Evolutionary conservation across 2,888 invertebrate species (phyloP).

Genomic region (Cephus pulcher): DNA sequence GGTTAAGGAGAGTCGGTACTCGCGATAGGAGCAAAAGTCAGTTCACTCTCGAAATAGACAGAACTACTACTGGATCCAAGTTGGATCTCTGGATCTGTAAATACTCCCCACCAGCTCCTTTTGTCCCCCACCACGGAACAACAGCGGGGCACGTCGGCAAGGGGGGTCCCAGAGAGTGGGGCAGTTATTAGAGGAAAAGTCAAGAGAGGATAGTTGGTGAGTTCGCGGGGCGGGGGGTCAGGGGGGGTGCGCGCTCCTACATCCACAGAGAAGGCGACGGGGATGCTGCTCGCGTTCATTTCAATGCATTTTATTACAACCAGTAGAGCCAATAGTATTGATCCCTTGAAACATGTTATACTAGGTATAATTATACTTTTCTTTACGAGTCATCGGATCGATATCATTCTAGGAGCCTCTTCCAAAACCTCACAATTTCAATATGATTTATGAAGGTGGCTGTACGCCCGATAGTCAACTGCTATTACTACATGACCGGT

Average conservation of each 20-base stretch:
- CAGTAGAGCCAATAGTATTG: not conserved
- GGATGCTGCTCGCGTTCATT: not conserved
- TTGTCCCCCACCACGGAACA: too few species aligned
- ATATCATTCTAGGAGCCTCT: not conserved
- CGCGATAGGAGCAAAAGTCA: conserved; percentile 7
- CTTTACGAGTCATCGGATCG: not conserved
- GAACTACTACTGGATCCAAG: conserved; percentile 18
- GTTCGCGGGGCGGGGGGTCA: not conserved
- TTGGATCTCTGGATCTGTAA: conserved; percentile 23
- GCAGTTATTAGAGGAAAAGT: not conserved
- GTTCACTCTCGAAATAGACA: conserved; percentile 16
- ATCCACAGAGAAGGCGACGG: not conserved
- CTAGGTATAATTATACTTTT: not conserved
- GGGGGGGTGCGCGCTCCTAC: not conserved
- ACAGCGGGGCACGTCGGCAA: not conserved
- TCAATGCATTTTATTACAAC: not conserved
- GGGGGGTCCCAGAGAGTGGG: not conserved
- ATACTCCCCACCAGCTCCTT: conserved; percentile 13
- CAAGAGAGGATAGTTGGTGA: not conserved
- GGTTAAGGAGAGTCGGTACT: conserved; percentile 4
- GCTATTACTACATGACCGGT: not conserved
- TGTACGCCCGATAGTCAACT: not conserved
- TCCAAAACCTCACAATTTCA: not conserved
- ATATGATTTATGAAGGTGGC: not conserved
- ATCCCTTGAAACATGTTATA: not conserved